Conservation (phyloP, 2,113 vertebrate genomes). For the Orientallactaga bullata region DNA sequence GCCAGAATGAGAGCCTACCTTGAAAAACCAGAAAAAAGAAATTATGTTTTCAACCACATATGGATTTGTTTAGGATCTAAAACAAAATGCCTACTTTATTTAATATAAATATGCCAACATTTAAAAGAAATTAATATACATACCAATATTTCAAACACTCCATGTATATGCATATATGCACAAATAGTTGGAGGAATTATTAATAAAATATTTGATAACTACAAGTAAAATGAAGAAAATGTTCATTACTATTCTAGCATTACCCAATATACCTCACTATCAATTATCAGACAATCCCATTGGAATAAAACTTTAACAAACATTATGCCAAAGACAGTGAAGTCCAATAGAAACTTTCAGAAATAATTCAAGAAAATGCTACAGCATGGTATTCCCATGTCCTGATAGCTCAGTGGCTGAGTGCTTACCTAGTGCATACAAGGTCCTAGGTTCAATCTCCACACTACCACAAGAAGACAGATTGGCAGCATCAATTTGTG, state of each 20-base stretch:
- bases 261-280: not conserved
- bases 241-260: not conserved
- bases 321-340: not conserved
- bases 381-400: too few relatives aligned
- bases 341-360: not conserved
- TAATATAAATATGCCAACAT: not conserved
- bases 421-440: too few relatives aligned
- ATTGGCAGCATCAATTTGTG: too few relatives aligned
- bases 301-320: not conserved
- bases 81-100: slow-evolving; percentile 32
- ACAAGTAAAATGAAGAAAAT: slow-evolving; percentile 49
- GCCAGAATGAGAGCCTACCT: too few relatives aligned
- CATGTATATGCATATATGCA: not conserved
- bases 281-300: not conserved
- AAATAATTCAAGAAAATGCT: not conserved
- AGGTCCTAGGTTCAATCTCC: too few relatives aligned
- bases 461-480: too few relatives aligned
- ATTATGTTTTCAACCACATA: not conserved
- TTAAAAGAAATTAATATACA: not conserved
- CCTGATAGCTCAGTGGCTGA: too few relatives aligned
- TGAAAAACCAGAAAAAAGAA: too few relatives aligned
- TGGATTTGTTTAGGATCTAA: not conserved
- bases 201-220: slow-evolving; percentile 3
- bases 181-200: not conserved
- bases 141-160: not conserved